Base-by-base conservation (phyloP, 2,888 invertebrate species). In the Allolobophora icterica region DNA sequence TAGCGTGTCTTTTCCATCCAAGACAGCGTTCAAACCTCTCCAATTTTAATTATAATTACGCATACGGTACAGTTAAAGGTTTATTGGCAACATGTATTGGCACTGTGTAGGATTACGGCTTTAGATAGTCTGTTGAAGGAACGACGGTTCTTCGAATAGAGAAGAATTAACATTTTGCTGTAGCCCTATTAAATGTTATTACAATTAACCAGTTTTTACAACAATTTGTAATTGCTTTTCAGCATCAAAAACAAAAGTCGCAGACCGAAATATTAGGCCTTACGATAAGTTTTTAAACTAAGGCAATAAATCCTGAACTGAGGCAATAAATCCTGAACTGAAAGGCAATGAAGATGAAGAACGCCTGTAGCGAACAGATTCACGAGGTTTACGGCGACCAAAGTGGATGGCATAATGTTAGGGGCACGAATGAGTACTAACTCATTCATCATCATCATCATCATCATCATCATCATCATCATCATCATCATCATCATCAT, bases 401-500 rank as follows among this genome's bases (percentile, higher is more conserved):
- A 30, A n/a, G 6, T n/a, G 71, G 17, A 13, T 11, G 30, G 11
- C n/a, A 8, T n/a, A n/a, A 52, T 90, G 34, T n/a, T 83, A 34
- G 84, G 89, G 33, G 84, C 21, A 90, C n/a, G 45, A 38, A 38
- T 45, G 87, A 2, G 17, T 38, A 30, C 33, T 30, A 30, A 35
- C 21, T 24, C 1, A 2, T 21, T 89, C 33, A 38, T 21, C 38
- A 89, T 30, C 5, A 89, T 38, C 17, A 42, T 38, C n/a, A 89
- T 40, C 35, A 38, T 40, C 21, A 90, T 19, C 90, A 90, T 45
- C 33, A 38, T 35, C 83, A 71, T 71, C 84, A 38, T 30, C n/a
- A 21, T 35, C 90, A 21, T 84, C 84, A 84, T 15, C 90, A 84
- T 84, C 84, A 35, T 84, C 90, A 21, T 38, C 90, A 45, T 58